Base-by-base conservation (phyloP, 2,113 vertebrate species). In the Lepus timidus region DNA sequence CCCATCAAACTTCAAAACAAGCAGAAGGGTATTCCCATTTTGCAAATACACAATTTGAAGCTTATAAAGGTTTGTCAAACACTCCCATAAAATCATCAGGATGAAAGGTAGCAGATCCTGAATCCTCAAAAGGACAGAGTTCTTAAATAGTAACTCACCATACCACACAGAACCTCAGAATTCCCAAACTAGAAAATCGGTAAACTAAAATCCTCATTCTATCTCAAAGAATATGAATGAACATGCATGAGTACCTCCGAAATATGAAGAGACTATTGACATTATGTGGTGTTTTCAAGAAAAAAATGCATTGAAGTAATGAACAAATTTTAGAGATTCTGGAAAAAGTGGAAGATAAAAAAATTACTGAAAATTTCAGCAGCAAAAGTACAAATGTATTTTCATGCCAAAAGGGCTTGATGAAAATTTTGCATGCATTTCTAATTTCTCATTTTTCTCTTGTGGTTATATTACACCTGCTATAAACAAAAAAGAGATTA, bases 401-500 rank as follows among this genome's bases (percentile, higher is more conserved):
- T 83, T 88, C 25, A 79, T 91, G 88, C n/a, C 65, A 97, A 93
- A 94, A 84, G 31, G 31, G 11, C 64, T 94, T 91, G 85, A 95
- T 81, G 85, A 94, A 96, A 96, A 94, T 81, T 91, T 92, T 94
- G 39, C 17, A 81, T 93, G 55, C 27, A 91, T 95, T 95, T 95
- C 27, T 84, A 94, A 90, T 94, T 95, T 94, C 87, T 97, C 80
- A 93, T 95, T 96, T 95, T 94, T 58, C 73, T 95, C 86, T 87
- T 39, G 83, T 78, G 55, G 85, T 91, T 95, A 58, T 64, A 95
- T 95, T 95, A 93, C 96, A 97, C 93, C 94, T 97, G 92, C 29
- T 90, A 82, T 91, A 94, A 93, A 96, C 86, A 95, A 97, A 94
- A 97, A 76, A 95, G 44, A 86, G 81, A 94, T 74, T 90, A 92